Conservation (phyloP, 2,113 vertebrate genomes). For the Dipodomys stephensi region DNA sequence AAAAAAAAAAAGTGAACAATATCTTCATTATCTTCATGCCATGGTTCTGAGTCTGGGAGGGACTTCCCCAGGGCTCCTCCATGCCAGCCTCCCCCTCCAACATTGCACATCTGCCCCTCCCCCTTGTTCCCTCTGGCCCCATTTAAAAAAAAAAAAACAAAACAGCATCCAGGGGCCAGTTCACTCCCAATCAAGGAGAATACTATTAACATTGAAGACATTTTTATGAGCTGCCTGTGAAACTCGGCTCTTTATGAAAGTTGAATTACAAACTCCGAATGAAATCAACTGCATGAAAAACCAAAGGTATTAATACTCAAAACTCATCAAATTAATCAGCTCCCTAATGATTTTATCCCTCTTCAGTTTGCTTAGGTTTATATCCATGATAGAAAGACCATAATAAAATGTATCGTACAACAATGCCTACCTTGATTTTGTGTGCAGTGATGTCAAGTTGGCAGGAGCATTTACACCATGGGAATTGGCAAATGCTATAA, state of each 20-base stretch:
- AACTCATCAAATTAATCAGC: neutral
- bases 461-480: neutral
- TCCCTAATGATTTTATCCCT: neutral
- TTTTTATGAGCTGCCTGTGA: neutral
- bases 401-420: neutral
- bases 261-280: neutral
- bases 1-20: neutral
- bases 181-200: neutral
- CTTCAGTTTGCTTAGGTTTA: neutral
- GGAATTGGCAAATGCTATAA: neutral
- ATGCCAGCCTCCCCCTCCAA: slow-evolving; percentile 67
- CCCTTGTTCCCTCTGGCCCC: neutral
- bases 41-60: neutral
- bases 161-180: neutral
- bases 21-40: neutral
- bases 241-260: neutral
- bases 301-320: neutral
- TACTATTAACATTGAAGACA: neutral
- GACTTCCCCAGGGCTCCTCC: slow-evolving; percentile 57
- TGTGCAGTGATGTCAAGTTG: neutral
- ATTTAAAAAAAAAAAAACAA: too few relatives aligned
- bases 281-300: neutral
- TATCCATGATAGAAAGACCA: neutral
- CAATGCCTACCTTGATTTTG: neutral
- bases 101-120: slow-evolving; percentile 69